Evolutionary conservation across 1,140 invertebrate genomes (phyloP), one percentile per base, ranked within the genome.

Genomic region (Scaptodrosophila lebanonensis): DNA sequence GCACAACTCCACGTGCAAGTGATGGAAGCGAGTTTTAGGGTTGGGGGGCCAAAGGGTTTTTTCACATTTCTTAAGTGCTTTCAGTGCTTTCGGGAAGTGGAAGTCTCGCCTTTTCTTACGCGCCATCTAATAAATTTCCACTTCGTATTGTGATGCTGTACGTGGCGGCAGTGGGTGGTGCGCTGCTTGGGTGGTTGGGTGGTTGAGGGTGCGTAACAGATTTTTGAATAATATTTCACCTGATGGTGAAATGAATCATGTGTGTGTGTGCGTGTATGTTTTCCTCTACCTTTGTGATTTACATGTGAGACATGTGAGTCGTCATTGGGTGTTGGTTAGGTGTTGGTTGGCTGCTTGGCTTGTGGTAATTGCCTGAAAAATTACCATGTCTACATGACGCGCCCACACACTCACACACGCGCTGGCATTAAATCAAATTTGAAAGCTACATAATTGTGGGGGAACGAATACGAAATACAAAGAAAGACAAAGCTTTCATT

Each of bases 201-300:
- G 20, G 17, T 22, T 15, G 39, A 18, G 57, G 11, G 33, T 71
- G 43, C 62, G 68, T 79, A 68, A 52, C 73, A 60, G 68, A 77
- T 77, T 77, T 77, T 77, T 79, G 73, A 79, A 73, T 77, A 79
- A 79, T 79, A 77, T 77, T 77, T 79, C 60, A 77, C 68, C 60
- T 73, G 73, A 68, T 73, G 72, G 68, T 73, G 67, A 58, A 66
- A 79, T 65, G 67, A 70, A 77, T 79, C 63, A 79, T 79, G 68
- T 72, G 63, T 67, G 68, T 35, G 36, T 30, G 56, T n/a, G 44
- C 7, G 27, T 47, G 40, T 13, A 30, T 11, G 30, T 16, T 40
- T 47, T 29, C 16, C 20, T 13, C 44, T 27, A 43, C 51, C 50
- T 30, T 38, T 5, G 20, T 38, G n/a, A 27, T 25, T 25, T 25